phyloP scores from a whole-genome alignment of 2,797 vertebrate genomes.

The Heliangelus exortis region DNA sequence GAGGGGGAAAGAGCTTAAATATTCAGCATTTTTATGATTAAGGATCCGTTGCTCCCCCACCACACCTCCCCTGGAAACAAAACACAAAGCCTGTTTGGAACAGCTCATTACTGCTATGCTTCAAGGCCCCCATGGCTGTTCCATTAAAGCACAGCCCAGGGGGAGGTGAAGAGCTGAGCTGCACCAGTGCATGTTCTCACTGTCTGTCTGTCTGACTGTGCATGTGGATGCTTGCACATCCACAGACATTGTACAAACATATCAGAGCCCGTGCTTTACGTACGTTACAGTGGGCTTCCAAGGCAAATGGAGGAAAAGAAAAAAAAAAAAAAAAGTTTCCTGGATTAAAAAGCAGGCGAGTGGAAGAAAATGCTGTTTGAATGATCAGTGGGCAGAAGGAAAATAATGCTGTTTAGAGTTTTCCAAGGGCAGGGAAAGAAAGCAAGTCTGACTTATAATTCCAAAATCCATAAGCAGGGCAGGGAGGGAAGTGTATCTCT shows the following conservation, averaged over 20 bases:
- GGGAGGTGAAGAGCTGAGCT: not conserved
- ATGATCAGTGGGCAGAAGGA: not conserved
- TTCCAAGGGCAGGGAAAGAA: not conserved
- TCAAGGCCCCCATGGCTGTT: not conserved
- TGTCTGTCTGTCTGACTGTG: accelerated
- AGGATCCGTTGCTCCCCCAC: not conserved
- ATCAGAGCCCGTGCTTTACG: not conserved
- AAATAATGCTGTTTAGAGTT: not conserved
- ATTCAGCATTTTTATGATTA: constrained; percentile 60
- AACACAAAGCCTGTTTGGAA: constrained; percentile 5
- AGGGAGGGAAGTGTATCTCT: not conserved
- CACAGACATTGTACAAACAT: not conserved
- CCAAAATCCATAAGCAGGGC: not conserved
- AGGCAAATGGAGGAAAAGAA: not conserved
- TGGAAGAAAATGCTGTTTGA: not conserved
- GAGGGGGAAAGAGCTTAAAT: constrained; percentile 31
- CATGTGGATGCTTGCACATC: not conserved
- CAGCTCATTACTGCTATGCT: not conserved
- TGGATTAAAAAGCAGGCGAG: not conserved
- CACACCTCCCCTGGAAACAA: constrained; percentile 46
- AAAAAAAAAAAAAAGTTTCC: not conserved
- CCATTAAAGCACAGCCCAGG: constrained; percentile 3
- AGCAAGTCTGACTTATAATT: not conserved
- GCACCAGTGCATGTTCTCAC: not conserved
- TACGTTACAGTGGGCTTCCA: not conserved